phyloP scores from a whole-genome alignment of 2,113 vertebrate species.

The Pluvianellus socialis region DNA sequence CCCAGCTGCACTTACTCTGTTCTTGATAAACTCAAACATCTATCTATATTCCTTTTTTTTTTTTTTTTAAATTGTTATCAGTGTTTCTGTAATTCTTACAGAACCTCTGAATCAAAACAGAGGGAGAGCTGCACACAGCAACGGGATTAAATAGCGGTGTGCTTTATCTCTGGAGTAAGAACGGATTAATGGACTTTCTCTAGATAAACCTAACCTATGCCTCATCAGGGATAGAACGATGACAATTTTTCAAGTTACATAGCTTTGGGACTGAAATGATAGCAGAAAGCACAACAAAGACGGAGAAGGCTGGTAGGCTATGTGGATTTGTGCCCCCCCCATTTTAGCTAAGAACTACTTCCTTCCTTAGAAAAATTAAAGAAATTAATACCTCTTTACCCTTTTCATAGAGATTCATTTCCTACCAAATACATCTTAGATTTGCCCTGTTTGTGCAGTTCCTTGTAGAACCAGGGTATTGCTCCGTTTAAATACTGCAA shows the following conservation, averaged over 20 bases:
- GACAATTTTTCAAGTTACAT: not conserved
- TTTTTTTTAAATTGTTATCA: not conserved
- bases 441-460: not conserved
- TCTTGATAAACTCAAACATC: not conserved
- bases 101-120: not conserved
- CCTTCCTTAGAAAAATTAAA: not conserved
- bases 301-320: not conserved
- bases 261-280: not conserved
- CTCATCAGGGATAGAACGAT: not conserved
- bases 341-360: not conserved
- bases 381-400: not conserved
- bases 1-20: not conserved
- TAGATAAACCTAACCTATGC: not conserved
- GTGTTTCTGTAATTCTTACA: not conserved
- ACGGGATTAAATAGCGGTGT: not conserved
- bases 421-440: not conserved
- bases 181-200: not conserved
- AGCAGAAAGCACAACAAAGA: not conserved
- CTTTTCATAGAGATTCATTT: not conserved
- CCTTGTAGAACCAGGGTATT: not conserved
- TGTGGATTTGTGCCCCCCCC: not conserved
- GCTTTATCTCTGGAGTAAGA: not conserved
- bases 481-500: not conserved
- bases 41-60: not conserved
- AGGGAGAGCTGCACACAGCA: not conserved